These are phyloP conservation scores for Aspidoscelis tigris DNA, from an alignment of 2,113 vertebrate genomes.

Conservation along the genomic window DNA sequence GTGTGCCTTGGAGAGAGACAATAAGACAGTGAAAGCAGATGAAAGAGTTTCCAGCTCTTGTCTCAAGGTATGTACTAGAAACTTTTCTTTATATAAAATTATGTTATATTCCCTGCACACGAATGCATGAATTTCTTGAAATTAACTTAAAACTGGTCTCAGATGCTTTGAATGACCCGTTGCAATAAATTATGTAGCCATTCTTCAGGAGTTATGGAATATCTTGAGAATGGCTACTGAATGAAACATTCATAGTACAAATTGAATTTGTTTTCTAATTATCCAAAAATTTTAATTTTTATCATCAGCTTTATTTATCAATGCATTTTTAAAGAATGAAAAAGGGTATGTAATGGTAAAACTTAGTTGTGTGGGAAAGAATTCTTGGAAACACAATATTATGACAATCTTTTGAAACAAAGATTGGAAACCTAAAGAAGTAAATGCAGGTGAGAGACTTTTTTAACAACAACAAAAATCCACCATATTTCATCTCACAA, in stretches of 20 bases:
- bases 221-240: conserved; percentile 15
- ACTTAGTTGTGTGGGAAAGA: not conserved
- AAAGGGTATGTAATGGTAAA: conserved; percentile 7
- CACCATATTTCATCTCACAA: not conserved
- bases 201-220: not conserved
- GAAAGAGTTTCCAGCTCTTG: conserved; percentile 51
- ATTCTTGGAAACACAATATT: not conserved
- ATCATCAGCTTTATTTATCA: not conserved
- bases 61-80: conserved; percentile 48
- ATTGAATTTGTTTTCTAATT: conserved; percentile 12
- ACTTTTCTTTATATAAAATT: conserved; percentile 63
- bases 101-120: conserved; percentile 9
- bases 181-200: not conserved
- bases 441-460: not conserved
- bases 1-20: conserved; percentile 67
- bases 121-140: not conserved
- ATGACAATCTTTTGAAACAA: not conserved
- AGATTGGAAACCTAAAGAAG: not conserved
- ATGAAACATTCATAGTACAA: not conserved
- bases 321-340: conserved; percentile 11
- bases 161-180: conserved; percentile 3
- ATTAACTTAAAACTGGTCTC: not conserved
- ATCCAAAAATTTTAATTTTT: conserved; percentile 5
- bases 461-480: not conserved
- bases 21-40: conserved; percentile 66